Base-by-base conservation (phyloP, 2,888 invertebrate species). In the Polyploca ridens region DNA sequence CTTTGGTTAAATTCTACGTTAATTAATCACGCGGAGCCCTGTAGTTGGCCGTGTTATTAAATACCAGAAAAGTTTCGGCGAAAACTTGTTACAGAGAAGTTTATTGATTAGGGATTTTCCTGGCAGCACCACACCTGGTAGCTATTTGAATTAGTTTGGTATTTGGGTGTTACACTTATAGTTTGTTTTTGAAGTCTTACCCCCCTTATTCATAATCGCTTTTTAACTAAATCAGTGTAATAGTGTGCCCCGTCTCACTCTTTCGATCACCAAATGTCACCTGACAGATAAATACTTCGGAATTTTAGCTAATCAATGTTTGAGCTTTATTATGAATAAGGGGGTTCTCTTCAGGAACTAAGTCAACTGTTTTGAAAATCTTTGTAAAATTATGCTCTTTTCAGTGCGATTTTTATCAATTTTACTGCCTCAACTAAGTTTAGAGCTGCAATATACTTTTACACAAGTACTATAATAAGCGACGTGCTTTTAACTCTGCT, bases 401-500 rank as follows among this genome's bases (percentile, higher is more conserved):
- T 35, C 35, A 35, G 2, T 27, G 27, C 2, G 27, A 10, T 38
- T 8, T 38, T 38, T 10, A 10, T 7, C 10, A 10, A 38, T 8
- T 38, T 38, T 10, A 38, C 10, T 38, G 38, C 35, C 14, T 2
- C 46, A 46, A n/a, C n/a, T n/a, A n/a, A n/a, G 14, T 46, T n/a
- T 7, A 49, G 49, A 49, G 16, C 16, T 16, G 38, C 38, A 27
- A 61, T 10, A 27, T 41, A 61, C 44, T 11, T 41, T 54, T 16
- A 35, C 27, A 61, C 14, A 41, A 61, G 61, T 61, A 27, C 41
- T 10, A 27, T 41, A 63, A 71, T 68, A 72, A 71, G 71, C 69
- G 66, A 74, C 64, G 69, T 74, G 74, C 62, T 69, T 67, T 64
- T 68, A 60, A 62, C 41, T 64, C 46, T 66, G 49, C 41, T 66